phyloP scores from a whole-genome alignment of 2,797 vertebrate species.

The Enteromius fasciolatus region DNA sequence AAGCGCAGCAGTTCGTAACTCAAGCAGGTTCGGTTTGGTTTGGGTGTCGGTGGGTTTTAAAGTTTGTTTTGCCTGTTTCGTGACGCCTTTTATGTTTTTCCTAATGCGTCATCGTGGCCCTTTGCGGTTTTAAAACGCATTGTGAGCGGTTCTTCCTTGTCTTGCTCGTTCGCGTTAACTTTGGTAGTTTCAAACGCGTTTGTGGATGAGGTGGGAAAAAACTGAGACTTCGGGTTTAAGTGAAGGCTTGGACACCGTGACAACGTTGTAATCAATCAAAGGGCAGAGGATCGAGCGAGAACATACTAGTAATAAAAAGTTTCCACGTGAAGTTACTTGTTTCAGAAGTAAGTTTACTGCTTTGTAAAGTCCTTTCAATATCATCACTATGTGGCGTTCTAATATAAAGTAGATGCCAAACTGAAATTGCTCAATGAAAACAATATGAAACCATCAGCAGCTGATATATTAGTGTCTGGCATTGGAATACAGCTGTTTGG shows the following conservation, averaged over 20 bases:
- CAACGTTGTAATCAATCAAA: neutral
- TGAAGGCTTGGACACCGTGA: neutral
- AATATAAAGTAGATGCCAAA: neutral
- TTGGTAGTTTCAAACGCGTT: slow-evolving; percentile 85
- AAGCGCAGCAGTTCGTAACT: slow-evolving; percentile 74
- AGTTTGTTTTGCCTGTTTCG: slow-evolving; percentile 51
- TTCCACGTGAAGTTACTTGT: neutral
- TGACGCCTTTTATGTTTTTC: slow-evolving; percentile 62
- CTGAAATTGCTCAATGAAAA: neutral
- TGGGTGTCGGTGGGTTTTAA: slow-evolving; percentile 16
- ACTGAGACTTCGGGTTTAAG: neutral
- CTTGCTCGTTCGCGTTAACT: slow-evolving; percentile 83
- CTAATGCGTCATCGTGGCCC: slow-evolving; percentile 71
- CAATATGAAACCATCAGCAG: neutral
- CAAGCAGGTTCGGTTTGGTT: neutral
- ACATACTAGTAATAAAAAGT: neutral
- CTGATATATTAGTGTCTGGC: neutral
- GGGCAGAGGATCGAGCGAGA: neutral
- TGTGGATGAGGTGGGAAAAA: neutral
- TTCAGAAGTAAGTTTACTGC: neutral
- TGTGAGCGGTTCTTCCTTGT: slow-evolving; percentile 86
- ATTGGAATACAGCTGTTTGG: neutral
- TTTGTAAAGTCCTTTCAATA: neutral
- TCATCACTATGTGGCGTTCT: neutral
- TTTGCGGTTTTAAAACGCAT: slow-evolving; percentile 87